These are phyloP conservation scores for Pinna nobilis DNA, from an alignment of 1,140 invertebrate species.

Conservation along the genomic window DNA sequence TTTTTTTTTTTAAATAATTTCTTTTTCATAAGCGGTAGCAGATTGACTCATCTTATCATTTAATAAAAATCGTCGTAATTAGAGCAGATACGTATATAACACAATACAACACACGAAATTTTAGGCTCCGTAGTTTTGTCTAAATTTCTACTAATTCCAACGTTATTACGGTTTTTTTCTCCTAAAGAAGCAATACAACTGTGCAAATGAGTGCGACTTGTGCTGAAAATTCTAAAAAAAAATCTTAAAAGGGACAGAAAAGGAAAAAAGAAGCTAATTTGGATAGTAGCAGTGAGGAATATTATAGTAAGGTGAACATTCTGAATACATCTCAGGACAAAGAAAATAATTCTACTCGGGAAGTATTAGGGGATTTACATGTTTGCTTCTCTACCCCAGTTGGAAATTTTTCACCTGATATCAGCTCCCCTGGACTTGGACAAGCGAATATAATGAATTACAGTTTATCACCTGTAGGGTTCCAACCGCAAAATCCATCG, in stretches of 20 bases:
- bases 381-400: conserved; percentile 1
- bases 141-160: no score
- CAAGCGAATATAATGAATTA: neutral
- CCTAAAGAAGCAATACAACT: no score
- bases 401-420: no score
- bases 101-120: no score
- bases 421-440: neutral
- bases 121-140: no score
- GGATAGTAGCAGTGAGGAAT: neutral
- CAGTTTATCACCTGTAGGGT: conserved; percentile 3
- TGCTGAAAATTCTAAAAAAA: neutral
- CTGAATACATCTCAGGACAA: neutral
- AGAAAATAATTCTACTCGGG: neutral
- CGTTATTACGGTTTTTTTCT: no score
- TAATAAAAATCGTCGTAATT: no score
- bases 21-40: no score
- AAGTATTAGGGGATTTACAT: neutral
- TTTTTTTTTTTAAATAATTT: no score
- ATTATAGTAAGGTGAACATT: neutral
- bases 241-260: neutral
- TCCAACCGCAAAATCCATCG: neutral
- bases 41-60: no score
- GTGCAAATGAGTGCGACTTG: neutral
- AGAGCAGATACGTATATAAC: no score
- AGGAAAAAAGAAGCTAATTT: neutral